phyloP scores from a whole-genome alignment of 2,797 vertebrate species.

The Emys orbicularis region DNA sequence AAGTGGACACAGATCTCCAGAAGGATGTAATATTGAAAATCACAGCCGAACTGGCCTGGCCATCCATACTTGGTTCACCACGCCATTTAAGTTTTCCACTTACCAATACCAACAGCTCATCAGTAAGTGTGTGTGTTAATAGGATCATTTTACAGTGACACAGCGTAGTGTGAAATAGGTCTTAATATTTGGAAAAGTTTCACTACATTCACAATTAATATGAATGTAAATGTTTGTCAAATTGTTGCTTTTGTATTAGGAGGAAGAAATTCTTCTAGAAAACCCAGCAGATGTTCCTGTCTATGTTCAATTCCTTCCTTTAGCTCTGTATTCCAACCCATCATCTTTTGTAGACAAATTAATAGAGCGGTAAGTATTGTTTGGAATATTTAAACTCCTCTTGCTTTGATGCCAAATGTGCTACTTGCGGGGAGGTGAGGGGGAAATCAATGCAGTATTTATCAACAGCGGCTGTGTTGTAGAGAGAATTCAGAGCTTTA shows the following conservation, averaged over 20 bases:
- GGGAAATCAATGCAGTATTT: neutral
- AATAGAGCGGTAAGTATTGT: conserved; percentile 86
- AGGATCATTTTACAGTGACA: neutral
- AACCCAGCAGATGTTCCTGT: conserved; percentile 95
- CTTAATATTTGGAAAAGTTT: neutral
- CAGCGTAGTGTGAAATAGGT: neutral
- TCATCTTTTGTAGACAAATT: conserved; percentile 90
- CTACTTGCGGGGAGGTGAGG: neutral
- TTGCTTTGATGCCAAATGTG: neutral
- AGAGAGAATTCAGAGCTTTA: neutral
- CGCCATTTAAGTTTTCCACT: conserved; percentile 91
- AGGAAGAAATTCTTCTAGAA: conserved; percentile 93
- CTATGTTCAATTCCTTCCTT: conserved; percentile 92
- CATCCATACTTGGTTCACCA: conserved; percentile 90
- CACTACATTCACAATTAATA: neutral
- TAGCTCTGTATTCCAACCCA: conserved; percentile 93
- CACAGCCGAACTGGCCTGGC: conserved; percentile 93
- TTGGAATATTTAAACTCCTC: neutral
- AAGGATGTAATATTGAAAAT: conserved; percentile 93
- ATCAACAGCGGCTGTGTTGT: neutral
- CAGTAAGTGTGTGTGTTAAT: conserved; percentile 86
- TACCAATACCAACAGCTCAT: conserved; percentile 95
- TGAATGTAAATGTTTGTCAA: neutral
- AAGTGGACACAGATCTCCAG: conserved; percentile 98
- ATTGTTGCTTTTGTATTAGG: conserved; percentile 81